These are phyloP conservation scores for Periophthalmus modestus DNA, from an alignment of 2,113 vertebrate species.

Conservation along the genomic window DNA sequence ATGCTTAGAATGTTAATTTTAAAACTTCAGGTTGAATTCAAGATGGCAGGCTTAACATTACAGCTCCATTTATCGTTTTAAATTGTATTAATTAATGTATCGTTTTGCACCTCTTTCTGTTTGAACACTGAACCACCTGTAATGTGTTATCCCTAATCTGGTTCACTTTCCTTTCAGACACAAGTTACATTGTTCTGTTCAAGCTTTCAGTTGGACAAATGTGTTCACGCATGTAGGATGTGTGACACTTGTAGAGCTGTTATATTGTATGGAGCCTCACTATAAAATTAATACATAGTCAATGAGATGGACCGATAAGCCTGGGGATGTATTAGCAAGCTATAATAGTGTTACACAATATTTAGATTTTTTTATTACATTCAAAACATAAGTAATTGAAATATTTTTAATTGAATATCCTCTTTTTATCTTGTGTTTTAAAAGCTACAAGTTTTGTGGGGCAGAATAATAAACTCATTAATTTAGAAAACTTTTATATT, in stretches of 20 bases:
- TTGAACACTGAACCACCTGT: neutral
- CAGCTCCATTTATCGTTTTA: neutral
- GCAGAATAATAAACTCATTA: neutral
- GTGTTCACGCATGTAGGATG: constrained; percentile 3
- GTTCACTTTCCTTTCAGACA: neutral
- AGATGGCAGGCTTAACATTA: neutral
- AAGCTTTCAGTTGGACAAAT: neutral
- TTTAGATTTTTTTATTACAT: neutral
- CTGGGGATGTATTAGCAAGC: neutral
- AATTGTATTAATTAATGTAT: neutral
- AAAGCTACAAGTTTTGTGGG: neutral
- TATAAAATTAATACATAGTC: neutral
- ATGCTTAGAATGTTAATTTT: neutral
- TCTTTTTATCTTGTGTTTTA: neutral
- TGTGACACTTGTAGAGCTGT: constrained; percentile 3
- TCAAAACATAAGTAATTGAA: too few relatives aligned
- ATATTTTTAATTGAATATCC: too few relatives aligned
- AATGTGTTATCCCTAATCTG: neutral
- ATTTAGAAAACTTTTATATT: neutral
- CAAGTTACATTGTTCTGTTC: constrained; percentile 1
- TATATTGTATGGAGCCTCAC: neutral
- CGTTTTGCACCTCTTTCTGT: neutral
- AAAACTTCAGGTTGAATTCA: neutral
- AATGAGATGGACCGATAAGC: neutral
- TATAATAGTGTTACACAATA: neutral